phyloP scores from a whole-genome alignment of 2,888 invertebrate genomes.

The Chloromyia formosa region DNA sequence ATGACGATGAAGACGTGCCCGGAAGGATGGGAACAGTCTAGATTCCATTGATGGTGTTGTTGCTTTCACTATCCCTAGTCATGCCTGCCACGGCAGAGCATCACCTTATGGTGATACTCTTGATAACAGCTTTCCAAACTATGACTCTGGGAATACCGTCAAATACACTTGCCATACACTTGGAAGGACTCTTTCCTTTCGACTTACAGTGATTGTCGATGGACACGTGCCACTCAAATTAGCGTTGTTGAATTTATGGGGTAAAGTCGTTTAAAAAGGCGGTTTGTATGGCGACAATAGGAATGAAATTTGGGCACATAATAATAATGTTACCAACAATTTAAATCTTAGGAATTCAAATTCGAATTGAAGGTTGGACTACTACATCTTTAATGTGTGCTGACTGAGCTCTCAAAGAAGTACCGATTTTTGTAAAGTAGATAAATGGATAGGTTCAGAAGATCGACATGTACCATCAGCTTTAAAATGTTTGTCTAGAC shows the following conservation, averaged over 20 bases:
- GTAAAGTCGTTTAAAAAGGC: neutral
- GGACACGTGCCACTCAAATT: neutral
- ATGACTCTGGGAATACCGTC: conserved; percentile 46
- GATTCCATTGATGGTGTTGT: conserved; percentile 30
- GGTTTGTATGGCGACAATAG: too few species aligned
- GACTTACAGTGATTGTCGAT: neutral
- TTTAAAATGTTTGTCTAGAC: too few species aligned
- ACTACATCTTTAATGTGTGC: too few species aligned
- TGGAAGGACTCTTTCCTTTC: neutral
- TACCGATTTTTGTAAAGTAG: too few species aligned
- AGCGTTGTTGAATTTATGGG: neutral
- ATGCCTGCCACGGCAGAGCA: conserved; percentile 47
- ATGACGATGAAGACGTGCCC: conserved; percentile 28
- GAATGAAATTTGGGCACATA: too few species aligned
- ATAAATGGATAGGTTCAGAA: too few species aligned
- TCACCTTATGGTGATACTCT: conserved; percentile 51
- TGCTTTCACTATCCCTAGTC: conserved; percentile 40
- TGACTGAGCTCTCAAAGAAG: too few species aligned
- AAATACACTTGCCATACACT: conserved; percentile 41
- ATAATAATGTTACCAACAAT: too few species aligned
- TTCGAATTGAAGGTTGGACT: too few species aligned
- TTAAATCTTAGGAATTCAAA: too few species aligned
- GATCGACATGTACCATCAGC: too few species aligned
- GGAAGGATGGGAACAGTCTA: conserved; percentile 25
- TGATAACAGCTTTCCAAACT: conserved; percentile 50